Evolutionary conservation across 2,113 vertebrate species (phyloP).

Genomic region (Syrrhaptes paradoxus): DNA sequence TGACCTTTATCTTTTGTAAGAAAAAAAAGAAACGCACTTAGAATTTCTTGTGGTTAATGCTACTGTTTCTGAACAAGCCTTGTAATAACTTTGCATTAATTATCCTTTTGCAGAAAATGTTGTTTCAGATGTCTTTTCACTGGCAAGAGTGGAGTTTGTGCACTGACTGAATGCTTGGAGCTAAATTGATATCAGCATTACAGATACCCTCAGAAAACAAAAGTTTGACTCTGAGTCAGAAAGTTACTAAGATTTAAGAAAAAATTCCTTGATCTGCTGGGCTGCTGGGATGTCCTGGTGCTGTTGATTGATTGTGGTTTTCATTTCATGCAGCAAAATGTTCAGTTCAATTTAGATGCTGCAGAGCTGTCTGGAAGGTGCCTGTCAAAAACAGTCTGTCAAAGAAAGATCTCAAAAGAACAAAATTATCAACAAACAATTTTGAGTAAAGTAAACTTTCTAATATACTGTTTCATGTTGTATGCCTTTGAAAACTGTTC

Average conservation of each 20-base stretch:
- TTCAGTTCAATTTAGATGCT: neutral
- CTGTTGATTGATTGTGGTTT: neutral
- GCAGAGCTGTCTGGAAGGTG: neutral
- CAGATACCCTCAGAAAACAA: neutral
- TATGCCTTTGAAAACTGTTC: neutral
- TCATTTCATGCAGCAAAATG: neutral
- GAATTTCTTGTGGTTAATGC: neutral
- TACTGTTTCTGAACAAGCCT: neutral
- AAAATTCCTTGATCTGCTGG: neutral
- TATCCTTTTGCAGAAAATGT: neutral
- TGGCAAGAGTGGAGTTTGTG: neutral
- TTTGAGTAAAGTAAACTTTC: neutral
- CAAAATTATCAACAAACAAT: neutral
- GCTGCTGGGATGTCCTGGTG: neutral
- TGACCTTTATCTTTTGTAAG: neutral
- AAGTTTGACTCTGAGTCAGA: neutral
- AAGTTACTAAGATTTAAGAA: neutral
- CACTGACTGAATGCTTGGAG: neutral
- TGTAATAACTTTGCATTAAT: neutral
- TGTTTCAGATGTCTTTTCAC: neutral
- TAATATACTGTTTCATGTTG: neutral
- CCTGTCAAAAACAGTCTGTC: neutral
- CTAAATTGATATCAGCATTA: neutral
- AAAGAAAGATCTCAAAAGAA: neutral
- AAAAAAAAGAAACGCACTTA: neutral